phyloP scores from a whole-genome alignment of 1,140 invertebrate species.

The Acromyrmex echinatior region DNA sequence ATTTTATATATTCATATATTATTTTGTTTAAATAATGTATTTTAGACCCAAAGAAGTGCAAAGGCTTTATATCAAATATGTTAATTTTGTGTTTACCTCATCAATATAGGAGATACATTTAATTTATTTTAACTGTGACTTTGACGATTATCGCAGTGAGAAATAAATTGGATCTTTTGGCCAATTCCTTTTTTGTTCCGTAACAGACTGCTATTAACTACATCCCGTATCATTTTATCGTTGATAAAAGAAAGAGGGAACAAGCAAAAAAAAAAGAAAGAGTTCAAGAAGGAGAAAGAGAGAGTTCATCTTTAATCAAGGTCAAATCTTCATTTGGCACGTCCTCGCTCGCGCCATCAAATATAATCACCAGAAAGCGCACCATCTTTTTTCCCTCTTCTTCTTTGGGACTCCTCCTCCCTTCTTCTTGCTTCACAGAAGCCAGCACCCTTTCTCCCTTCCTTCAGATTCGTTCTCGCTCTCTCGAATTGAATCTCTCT shows the following conservation, averaged over 20 bases:
- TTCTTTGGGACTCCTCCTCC: background rate
- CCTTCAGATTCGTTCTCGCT: slow-evolving; percentile 71
- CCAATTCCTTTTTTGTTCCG: background rate
- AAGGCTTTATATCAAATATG: background rate
- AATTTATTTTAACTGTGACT: slow-evolving; percentile 12
- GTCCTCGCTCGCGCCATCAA: slow-evolving; percentile 75
- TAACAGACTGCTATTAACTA: background rate
- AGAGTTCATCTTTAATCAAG: slow-evolving; percentile 72
- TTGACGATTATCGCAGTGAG: background rate
- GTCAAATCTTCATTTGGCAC: slow-evolving; percentile 70
- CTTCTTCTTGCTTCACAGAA: background rate
- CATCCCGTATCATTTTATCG: slow-evolving; percentile 19
- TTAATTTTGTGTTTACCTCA: background rate
- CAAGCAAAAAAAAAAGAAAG: background rate
- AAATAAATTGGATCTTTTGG: background rate
- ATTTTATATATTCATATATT: background rate
- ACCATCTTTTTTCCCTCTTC: slow-evolving; percentile 62
- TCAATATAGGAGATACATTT: too few relatives aligned
- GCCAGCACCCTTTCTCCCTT: slow-evolving; percentile 19
- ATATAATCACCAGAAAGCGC: slow-evolving; percentile 73
- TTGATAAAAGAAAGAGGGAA: slow-evolving; percentile 13
- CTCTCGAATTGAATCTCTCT: slow-evolving; percentile 75
- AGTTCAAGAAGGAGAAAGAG: background rate
- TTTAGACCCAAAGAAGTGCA: background rate
- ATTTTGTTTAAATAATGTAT: background rate